These are phyloP conservation scores for Anthoscopus minutus DNA, from an alignment of 2,113 vertebrate genomes.

Conservation along the genomic window DNA sequence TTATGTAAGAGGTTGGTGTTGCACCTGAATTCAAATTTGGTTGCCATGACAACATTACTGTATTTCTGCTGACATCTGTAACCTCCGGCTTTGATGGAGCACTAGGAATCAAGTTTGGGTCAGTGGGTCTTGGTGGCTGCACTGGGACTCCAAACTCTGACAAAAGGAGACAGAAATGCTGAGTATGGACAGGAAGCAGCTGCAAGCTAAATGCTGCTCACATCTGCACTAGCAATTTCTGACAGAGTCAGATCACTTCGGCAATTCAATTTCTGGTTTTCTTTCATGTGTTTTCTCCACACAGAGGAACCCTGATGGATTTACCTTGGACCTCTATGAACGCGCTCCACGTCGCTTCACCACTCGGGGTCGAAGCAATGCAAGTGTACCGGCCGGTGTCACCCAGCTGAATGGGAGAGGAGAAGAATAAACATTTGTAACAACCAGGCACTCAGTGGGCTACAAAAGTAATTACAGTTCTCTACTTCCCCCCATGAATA, in stretches of 20 bases:
- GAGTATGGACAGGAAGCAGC: not conserved
- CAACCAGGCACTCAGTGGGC: slow-evolving; percentile 38
- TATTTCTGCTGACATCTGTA: slow-evolving; percentile 90
- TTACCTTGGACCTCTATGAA: slow-evolving; percentile 96
- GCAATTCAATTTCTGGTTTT: not conserved
- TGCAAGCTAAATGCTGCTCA: not conserved
- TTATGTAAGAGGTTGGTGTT: slow-evolving; percentile 96
- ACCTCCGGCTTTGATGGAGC: slow-evolving; percentile 93
- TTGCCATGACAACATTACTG: slow-evolving; percentile 89
- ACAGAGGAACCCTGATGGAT: not conserved
- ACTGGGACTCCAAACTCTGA: slow-evolving; percentile 92
- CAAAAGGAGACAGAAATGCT: not conserved
- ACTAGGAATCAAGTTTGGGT: slow-evolving; percentile 95
- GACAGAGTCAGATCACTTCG: not conserved
- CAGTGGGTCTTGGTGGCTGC: slow-evolving; percentile 91
- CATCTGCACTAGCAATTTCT: not conserved
- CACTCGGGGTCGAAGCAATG: slow-evolving; percentile 91
- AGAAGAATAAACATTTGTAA: slow-evolving; percentile 55
- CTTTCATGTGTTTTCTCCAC: not conserved
- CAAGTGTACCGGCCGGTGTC: slow-evolving; percentile 94
- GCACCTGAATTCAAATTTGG: slow-evolving; percentile 92
- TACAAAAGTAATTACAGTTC: slow-evolving; percentile 61
- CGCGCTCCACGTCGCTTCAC: slow-evolving; percentile 94
- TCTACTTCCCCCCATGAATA: slow-evolving; percentile 11
- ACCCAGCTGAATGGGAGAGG: slow-evolving; percentile 77